Evolutionary conservation across 1,140 invertebrate species (phyloP), one percentile per base, ranked within the genome.

Genomic region (Dufourea novaeangliae): DNA sequence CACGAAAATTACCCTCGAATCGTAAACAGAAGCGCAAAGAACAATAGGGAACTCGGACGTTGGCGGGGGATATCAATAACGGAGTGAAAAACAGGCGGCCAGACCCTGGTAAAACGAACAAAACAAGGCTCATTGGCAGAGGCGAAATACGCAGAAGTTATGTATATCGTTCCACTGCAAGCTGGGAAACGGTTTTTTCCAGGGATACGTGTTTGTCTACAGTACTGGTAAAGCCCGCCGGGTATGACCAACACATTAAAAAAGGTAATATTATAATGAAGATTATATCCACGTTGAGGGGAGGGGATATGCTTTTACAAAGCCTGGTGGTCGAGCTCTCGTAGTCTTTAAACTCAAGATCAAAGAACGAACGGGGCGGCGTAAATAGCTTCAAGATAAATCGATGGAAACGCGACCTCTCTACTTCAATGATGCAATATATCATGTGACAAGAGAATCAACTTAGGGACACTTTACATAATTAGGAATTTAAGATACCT

Each of bases 201-300:
- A 27, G n/a, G 17, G 22, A 20, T 44, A 8, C 1, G 7, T 25
- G 14, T 3, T 17, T 29, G 20, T 22, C 17, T 29, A n/a, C 37
- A 4, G 11, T 44, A 32, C 20, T 22, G 27, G 27, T 25, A 3
- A 17, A 70, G 39, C 22, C 52, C 68, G 12, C 10, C 20, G n/a
- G 27, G 57, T 25, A 72, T 62, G 69, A 72, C 57, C 41, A 71
- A 61, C 57, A 14, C 70, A n/a, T 52, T 63, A 63, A n/a, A 63
- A 63, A 72, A 57, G 41, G 6, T 63, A 63, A 72, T 63, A 72
- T 72, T 72, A 72, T 72, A 73, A 73, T 27, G 32, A 71, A 71
- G n/a, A 39, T 22, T 61, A 61, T 61, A 61, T 71, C 7, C 56
- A 34, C 8, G n/a, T n/a, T n/a, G n/a, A n/a, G n/a, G n/a, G n/a